Conservation (phyloP, 23 tunicate species). For the Diplosoma virens region DNA sequence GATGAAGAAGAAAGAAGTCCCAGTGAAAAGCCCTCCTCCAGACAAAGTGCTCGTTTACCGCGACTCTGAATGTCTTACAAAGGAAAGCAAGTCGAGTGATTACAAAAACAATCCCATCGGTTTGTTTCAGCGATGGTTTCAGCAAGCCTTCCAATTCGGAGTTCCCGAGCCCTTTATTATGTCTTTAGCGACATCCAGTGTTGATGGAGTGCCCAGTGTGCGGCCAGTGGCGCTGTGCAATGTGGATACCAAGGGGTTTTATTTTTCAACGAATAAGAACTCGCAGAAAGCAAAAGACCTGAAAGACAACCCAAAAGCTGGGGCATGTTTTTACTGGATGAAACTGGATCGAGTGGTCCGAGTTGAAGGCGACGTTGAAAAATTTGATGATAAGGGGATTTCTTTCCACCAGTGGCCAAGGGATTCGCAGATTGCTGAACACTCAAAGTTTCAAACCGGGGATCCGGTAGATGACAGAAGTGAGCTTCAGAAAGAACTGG, state of each 20-base stretch:
- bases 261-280: slow-evolving; percentile 12
- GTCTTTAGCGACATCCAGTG: slow-evolving; percentile 35
- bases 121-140: slow-evolving; percentile 15
- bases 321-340: slow-evolving; percentile 15
- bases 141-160: slow-evolving; percentile 13
- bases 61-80: neutral
- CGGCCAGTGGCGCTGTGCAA: slow-evolving; percentile 33
- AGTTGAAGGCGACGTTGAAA: slow-evolving; percentile 5
- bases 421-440: slow-evolving; percentile 1
- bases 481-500: slow-evolving; percentile 1
- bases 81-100: slow-evolving; percentile 1
- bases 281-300: slow-evolving; percentile 20
- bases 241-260: slow-evolving; percentile 23
- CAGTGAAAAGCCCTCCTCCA: neutral
- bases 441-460: slow-evolving; percentile 7
- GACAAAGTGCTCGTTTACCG: too few species aligned
- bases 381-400: neutral
- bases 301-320: slow-evolving; percentile 11
- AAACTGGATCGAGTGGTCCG: slow-evolving; percentile 21
- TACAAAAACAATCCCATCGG: slow-evolving; percentile 14
- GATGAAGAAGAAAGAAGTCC: neutral
- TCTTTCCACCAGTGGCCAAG: slow-evolving; percentile 18
- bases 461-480: slow-evolving; percentile 13
- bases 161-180: slow-evolving; percentile 31
- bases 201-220: slow-evolving; percentile 11